Evolutionary conservation across 2,113 vertebrate species (phyloP).

Genomic region (Oryzias curvinotus): DNA sequence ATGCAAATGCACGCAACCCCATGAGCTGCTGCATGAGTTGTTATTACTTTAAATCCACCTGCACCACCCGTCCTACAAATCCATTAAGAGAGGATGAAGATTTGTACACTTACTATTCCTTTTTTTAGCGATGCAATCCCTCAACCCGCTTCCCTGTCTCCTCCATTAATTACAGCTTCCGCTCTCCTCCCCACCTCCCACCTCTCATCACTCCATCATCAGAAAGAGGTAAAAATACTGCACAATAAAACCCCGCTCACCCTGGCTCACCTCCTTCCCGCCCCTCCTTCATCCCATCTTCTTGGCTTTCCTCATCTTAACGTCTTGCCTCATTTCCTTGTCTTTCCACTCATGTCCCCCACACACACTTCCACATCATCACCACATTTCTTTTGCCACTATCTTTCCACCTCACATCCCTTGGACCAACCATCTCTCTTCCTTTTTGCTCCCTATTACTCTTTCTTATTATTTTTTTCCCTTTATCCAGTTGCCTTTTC

Average conservation of each 20-base stretch:
- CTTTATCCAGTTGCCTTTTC: conserved; percentile 30
- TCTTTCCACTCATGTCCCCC: conserved; percentile 15
- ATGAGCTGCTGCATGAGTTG: conserved; percentile 8
- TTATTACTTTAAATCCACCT: conserved; percentile 11
- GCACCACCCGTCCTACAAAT: conserved; percentile 5
- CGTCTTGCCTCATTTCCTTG: conserved; percentile 33
- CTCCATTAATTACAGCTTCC: conserved; percentile 58
- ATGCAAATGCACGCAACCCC: conserved; percentile 30
- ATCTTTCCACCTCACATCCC: conserved; percentile 35
- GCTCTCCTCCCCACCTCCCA: conserved; percentile 36
- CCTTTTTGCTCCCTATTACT: conserved; percentile 27
- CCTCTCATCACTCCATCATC: conserved; percentile 53
- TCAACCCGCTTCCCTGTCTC: conserved; percentile 13
- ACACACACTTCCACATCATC: conserved; percentile 20
- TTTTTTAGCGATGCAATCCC: conserved; percentile 30
- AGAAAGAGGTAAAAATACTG: conserved; percentile 46
- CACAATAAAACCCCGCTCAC: conserved; percentile 16
- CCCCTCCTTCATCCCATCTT: conserved; percentile 8
- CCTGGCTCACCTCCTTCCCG: conserved; percentile 4
- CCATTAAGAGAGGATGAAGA: conserved; percentile 3
- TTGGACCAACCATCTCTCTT: conserved; percentile 24
- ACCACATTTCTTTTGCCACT: conserved; percentile 13
- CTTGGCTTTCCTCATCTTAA: conserved; percentile 25
- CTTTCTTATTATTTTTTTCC: conserved; percentile 33
- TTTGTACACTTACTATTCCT: conserved; percentile 24